Base-by-base conservation (phyloP, 2,888 invertebrate species). In the Lasioglossum oenotherae region DNA sequence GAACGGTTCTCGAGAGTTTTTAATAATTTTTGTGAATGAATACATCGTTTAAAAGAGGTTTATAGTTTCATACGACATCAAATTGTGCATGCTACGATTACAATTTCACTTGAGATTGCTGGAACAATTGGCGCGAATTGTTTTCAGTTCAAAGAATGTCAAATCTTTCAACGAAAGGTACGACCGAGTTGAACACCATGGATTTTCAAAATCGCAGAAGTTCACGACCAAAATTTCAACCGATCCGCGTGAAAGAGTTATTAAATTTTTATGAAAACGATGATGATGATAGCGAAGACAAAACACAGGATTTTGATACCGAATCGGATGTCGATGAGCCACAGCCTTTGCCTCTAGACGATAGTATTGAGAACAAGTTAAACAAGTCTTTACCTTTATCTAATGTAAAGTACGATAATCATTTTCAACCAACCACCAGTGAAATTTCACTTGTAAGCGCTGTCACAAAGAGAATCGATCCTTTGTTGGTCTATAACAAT, bases 161-260 rank as follows among this genome's bases (percentile, higher is more conserved):
- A 53, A 81, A 88, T 76, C 41, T 84, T 78, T 78, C 86, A 6
- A 72, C 81, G 44, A 87, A 80, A 64, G 75, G 78, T 41, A 83
- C 73, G 27, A 82, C 71, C 8, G 79, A 80, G 64, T 80, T 84
- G n/a, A 82, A 27, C 81, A 80, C 76, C 35, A 84, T 82, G 60
- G 79, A 80, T 81, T 16, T 49, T n/a, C 80, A 88, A 35, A 85
- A 35, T 78, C 57, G 75, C 23, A 49, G 49, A 4, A 80, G 78
- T 78, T 75, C 80, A 3, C 83, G 88, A 44, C 91, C 87, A 78
- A 90, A 92, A 74, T 84, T 89, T 90, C 85, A 92, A 92, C 94
- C 94, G 5, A 86, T 94, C 10, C 89, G 93, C 16, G 91, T 94
- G 8, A 93, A 94, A 82, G 92, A 90, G 3, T 86, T 94, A 23